Conservation (phyloP, 2,888 invertebrate genomes). For the Stramonita haemastoma region DNA sequence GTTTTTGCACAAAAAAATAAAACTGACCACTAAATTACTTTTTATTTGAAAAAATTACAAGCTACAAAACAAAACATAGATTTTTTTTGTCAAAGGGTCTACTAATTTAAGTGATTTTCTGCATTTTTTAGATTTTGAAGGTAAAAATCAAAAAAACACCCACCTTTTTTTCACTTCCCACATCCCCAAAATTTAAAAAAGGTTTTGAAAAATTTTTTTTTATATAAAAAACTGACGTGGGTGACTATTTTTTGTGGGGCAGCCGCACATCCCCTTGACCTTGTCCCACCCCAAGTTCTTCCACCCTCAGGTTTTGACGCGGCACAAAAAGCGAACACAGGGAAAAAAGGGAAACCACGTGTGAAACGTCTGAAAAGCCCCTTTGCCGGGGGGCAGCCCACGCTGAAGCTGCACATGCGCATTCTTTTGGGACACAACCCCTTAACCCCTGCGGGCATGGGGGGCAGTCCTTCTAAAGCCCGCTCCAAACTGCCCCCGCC, state of each 20-base stretch:
- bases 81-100: background rate
- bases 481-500: slow-evolving; percentile 35
- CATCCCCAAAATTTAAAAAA: no score
- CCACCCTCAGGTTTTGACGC: slow-evolving; percentile 23
- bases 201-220: no score
- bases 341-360: slow-evolving; percentile 26
- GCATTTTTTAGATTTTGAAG: no score
- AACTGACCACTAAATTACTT: no score
- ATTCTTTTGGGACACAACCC: slow-evolving; percentile 28
- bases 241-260: background rate
- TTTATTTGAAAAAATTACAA: no score
- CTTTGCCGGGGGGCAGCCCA: slow-evolving; percentile 22
- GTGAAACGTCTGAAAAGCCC: slow-evolving; percentile 24
- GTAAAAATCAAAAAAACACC: no score
- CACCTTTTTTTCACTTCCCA: no score
- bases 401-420: slow-evolving; percentile 39
- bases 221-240: no score
- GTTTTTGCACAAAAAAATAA: no score
- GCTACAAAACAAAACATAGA: no score
- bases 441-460: slow-evolving; percentile 19
- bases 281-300: slow-evolving; percentile 26
- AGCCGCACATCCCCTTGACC: slow-evolving; percentile 35
- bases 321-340: slow-evolving; percentile 37
- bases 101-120: background rate
- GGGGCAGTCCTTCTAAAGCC: background rate